Evolutionary conservation across 1,140 invertebrate species (phyloP).

Genomic region (Frieseomelitta varia): DNA sequence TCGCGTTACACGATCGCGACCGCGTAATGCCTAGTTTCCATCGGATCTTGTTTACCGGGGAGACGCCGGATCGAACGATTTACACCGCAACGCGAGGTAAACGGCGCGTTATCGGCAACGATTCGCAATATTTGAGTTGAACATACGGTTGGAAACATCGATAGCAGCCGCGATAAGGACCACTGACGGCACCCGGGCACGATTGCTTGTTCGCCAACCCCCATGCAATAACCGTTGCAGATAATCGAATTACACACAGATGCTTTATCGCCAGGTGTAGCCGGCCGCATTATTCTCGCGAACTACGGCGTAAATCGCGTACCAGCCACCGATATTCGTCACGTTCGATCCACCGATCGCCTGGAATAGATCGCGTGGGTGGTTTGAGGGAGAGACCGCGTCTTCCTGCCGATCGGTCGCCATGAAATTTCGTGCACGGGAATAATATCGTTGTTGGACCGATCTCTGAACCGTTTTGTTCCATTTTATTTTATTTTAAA

Average conservation of each 20-base stretch:
- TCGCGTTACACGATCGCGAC: background rate
- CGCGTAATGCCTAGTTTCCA: constrained; percentile 7
- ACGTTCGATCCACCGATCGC: background rate
- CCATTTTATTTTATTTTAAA: too few species aligned
- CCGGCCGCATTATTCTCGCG: constrained; percentile 49
- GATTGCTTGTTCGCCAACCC: constrained; percentile 42
- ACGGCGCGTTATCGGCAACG: constrained; percentile 43
- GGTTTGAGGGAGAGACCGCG: too few species aligned
- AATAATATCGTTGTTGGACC: background rate
- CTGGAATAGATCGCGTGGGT: constrained; percentile 1
- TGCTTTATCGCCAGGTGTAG: constrained; percentile 60
- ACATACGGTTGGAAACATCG: constrained; percentile 56
- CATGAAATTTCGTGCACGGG: constrained; percentile 9
- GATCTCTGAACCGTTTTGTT: background rate
- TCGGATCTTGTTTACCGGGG: constrained; percentile 50
- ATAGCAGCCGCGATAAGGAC: constrained; percentile 55
- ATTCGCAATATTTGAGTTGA: constrained; percentile 66
- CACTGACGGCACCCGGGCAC: constrained; percentile 9
- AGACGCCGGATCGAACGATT: constrained; percentile 25
- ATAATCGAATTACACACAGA: constrained; percentile 64
- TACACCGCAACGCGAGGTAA: constrained; percentile 33
- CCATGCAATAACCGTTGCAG: constrained; percentile 60
- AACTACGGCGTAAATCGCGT: constrained; percentile 41
- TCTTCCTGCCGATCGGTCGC: background rate
- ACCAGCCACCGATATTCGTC: background rate